phyloP scores from a whole-genome alignment of 2,797 vertebrate genomes.

The Anas bahamensis region DNA sequence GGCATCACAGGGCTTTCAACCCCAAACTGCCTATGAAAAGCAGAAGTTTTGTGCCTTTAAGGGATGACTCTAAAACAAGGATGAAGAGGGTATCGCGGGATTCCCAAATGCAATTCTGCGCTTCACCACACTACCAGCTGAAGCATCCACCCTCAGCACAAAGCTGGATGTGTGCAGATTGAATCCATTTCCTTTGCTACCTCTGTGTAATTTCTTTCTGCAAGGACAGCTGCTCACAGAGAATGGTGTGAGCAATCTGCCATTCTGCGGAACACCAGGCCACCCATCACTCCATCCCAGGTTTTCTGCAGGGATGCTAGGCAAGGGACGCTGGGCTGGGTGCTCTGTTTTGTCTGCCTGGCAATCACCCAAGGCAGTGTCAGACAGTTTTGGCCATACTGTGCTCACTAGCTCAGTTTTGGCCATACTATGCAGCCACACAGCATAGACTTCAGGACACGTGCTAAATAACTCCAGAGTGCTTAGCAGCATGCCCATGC shows the following conservation, averaged over 20 bases:
- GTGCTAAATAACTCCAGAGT: background rate
- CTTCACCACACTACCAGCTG: background rate
- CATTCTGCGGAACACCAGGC: background rate
- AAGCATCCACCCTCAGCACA: background rate
- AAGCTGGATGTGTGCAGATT: background rate
- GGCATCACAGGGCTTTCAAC: background rate
- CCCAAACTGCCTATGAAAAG: background rate
- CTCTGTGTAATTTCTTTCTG: background rate
- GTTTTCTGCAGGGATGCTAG: background rate
- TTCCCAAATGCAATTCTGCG: background rate
- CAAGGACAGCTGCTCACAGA: background rate
- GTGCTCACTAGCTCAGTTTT: background rate
- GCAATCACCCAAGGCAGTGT: background rate
- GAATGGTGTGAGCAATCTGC: background rate
- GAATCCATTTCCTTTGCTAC: background rate
- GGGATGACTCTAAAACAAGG: background rate
- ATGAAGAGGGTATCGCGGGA: background rate
- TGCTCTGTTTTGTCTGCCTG: background rate
- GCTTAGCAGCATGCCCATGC: background rate
- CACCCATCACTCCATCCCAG: background rate
- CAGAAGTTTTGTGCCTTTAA: background rate
- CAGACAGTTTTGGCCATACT: background rate
- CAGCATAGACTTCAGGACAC: background rate
- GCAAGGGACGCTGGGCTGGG: background rate
- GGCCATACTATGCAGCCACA: fast-evolving